Conservation (phyloP, 2,888 invertebrate genomes). For the Chymomyza fuscimana region DNA sequence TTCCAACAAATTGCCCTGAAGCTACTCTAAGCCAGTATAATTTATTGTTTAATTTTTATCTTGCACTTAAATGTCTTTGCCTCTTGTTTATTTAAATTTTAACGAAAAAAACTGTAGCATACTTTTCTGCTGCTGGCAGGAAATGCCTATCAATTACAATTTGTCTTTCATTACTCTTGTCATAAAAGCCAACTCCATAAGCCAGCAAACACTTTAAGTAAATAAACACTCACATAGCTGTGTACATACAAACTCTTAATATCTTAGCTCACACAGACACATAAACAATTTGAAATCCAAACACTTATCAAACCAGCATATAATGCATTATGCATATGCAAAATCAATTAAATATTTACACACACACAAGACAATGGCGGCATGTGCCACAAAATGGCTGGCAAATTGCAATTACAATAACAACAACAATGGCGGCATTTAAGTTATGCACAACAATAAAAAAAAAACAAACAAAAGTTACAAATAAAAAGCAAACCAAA, state of each 20-base stretch:
- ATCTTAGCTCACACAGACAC: conserved; percentile 8
- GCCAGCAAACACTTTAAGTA: conserved; percentile 5
- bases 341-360: conserved; percentile 72
- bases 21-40: too few relatives aligned
- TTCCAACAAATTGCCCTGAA: too few relatives aligned
- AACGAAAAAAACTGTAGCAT: background rate
- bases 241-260: conserved; percentile 26
- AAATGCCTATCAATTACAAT: background rate
- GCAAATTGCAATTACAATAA: conserved; percentile 27
- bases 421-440: conserved; percentile 32
- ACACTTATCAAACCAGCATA: conserved; percentile 30
- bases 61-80: background rate
- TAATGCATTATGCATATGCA: conserved; percentile 65
- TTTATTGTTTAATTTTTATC: background rate
- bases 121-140: background rate
- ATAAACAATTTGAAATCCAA: conserved; percentile 36
- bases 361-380: conserved; percentile 35
- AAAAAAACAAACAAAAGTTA: background rate
- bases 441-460: conserved; percentile 29
- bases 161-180: background rate
- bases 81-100: background rate
- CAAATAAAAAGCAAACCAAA: background rate
- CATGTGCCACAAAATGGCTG: conserved; percentile 47
- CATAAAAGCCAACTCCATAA: background rate
- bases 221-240: conserved; percentile 20